These are phyloP conservation scores for Leptinotarsa peninsularis DNA, from an alignment of 2,888 invertebrate species.

Conservation along the genomic window DNA sequence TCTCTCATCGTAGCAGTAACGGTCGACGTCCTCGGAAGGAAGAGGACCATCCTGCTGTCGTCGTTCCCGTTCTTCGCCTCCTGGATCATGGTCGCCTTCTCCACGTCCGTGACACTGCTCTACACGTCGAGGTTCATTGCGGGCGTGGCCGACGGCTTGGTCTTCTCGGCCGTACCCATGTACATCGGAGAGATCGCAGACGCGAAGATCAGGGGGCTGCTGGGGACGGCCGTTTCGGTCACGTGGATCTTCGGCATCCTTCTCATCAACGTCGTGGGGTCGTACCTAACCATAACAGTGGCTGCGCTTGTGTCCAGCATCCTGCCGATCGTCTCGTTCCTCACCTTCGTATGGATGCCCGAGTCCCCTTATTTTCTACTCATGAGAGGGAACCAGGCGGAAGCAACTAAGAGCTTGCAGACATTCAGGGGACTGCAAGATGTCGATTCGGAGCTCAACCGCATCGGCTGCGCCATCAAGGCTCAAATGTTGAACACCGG, in stretches of 20 bases:
- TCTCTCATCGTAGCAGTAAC: conserved; percentile 74
- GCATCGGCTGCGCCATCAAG: conserved; percentile 59
- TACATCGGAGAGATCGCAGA: conserved; percentile 74
- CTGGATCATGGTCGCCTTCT: conserved; percentile 74
- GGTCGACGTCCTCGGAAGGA: conserved; percentile 76
- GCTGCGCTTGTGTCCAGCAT: conserved; percentile 68
- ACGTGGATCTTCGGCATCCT: conserved; percentile 70
- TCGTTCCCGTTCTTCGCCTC: conserved; percentile 71
- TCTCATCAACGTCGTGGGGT: conserved; percentile 67
- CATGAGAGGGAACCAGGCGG: conserved; percentile 63
- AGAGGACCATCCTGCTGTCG: conserved; percentile 72
- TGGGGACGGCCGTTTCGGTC: conserved; percentile 72
- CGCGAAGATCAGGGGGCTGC: conserved; percentile 69
- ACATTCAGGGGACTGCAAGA: conserved; percentile 67
- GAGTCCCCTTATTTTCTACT: conserved; percentile 71
- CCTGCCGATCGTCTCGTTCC: conserved; percentile 66
- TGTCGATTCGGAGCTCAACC: conserved; percentile 65
- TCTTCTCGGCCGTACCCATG: conserved; percentile 68
- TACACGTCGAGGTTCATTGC: conserved; percentile 70
- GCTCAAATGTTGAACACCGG: conserved; percentile 68
- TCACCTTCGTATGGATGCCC: conserved; percentile 69
- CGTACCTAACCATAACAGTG: conserved; percentile 66
- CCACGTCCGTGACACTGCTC: conserved; percentile 69
- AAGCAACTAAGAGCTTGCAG: conserved; percentile 67
- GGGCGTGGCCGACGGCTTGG: conserved; percentile 70